Evolutionary conservation across 2,797 vertebrate genomes (phyloP), one percentile per base, ranked within the genome.

Genomic region (Melanotaenia trifasciata): DNA sequence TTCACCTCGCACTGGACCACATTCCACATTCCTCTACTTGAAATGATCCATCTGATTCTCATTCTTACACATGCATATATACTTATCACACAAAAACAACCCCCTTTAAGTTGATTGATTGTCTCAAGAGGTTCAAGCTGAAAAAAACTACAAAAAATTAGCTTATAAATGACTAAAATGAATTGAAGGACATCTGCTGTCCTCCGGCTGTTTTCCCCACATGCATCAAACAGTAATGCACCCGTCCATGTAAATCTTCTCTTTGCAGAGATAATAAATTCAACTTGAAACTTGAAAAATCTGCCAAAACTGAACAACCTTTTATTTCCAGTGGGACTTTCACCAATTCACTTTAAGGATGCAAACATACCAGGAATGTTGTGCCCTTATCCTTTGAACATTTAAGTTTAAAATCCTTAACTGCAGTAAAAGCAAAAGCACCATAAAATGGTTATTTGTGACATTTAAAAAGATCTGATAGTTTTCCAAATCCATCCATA

Each of bases 201-300:
- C 56, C 72, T 66, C 53, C 56, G 70, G 47, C 38, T 2, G 43
- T 72, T 47, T 79, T 4, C 33, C 30, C 33, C 22, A 59, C 72
- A 4, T 1, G 35, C 38, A 20, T 70, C 50, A 72, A 58, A 59
- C 47, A 43, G 38, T 20, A 38, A 71, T 33, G 18, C 84, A 87
- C 83, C 81, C 83, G 81, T 79, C 53, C 26, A 58, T 53, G 79
- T 79, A 51, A 70, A 76, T 84, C 78, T 78, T 20, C 30, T 47
- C 54, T 57, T 45, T 67, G 38, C 71, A 79, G 33, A 66, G 10
- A 54, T 24, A 64, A 13, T 36, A 66, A 11, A 40, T 12, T 10
- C 3, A 54, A n/a, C n/a, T n/a, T n/a, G n/a, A n/a, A n/a, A 5
- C 38, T 40, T 14, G 3, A 40, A 28, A 28, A 56, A 32, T 51